Percentiles rank a stretch among this genome's conserved stretches.
phyloP scores from a whole-genome alignment of 2,797 vertebrate species.

The Siniperca undulata region DNA sequence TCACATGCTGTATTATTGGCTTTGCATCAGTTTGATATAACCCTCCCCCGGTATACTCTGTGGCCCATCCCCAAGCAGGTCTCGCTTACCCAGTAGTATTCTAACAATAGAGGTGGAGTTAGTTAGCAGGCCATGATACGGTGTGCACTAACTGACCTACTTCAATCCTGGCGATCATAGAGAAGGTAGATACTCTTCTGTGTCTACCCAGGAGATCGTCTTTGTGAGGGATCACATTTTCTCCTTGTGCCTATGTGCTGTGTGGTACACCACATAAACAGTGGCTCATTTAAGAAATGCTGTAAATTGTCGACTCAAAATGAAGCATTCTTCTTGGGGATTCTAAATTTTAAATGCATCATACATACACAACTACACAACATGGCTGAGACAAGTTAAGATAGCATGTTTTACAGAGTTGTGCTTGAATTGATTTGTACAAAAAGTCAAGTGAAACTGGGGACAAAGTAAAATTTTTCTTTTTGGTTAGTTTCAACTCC shows the following conservation, averaged over 20 bases:
- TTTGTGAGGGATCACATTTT: background rate
- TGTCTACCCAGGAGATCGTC: slow-evolving; percentile 1
- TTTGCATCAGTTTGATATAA: background rate
- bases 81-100: too few species aligned
- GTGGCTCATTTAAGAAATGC: background rate
- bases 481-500: background rate
- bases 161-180: background rate
- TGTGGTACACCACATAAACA: background rate
- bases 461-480: background rate
- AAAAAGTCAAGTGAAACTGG: background rate
- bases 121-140: background rate
- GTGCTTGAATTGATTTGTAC: background rate
- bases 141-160: background rate
- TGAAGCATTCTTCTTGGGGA: background rate
- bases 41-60: background rate
- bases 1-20: background rate
- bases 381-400: background rate
- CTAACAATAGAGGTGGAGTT: background rate
- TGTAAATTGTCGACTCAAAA: background rate
- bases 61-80: background rate
- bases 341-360: background rate
- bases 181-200: background rate
- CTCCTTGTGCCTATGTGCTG: background rate
- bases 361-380: background rate
- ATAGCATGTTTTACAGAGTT: background rate